phyloP scores from a whole-genome alignment of 2,888 invertebrate species.

The Pseudococcus viburni region DNA sequence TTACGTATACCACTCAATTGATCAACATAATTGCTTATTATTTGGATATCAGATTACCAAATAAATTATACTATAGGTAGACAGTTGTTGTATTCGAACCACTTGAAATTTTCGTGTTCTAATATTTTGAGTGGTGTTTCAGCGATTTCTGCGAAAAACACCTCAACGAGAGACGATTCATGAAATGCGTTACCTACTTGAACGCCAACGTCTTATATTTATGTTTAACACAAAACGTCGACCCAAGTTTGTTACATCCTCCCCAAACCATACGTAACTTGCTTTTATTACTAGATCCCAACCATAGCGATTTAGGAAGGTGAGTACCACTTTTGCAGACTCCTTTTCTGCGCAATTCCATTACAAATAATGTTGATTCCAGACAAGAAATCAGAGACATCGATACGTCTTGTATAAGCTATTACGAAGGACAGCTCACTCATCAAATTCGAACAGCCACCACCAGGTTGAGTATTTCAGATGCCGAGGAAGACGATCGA shows the following conservation, averaged over 20 bases:
- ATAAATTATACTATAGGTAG: constrained; percentile 80
- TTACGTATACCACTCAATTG: constrained; percentile 89
- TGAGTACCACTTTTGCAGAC: constrained; percentile 70
- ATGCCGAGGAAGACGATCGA: constrained; percentile 49
- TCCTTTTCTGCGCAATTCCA: not conserved
- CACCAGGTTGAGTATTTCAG: constrained; percentile 42
- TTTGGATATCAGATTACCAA: constrained; percentile 86
- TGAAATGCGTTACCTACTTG: constrained; percentile 81
- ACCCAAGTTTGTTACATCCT: constrained; percentile 72
- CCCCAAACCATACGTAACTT: constrained; percentile 79
- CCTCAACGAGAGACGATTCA: constrained; percentile 81
- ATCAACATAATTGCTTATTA: constrained; percentile 86
- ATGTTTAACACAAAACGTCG: constrained; percentile 83
- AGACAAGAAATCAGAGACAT: constrained; percentile 51
- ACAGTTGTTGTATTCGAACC: not conserved
- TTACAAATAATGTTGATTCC: not conserved
- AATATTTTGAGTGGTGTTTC: constrained; percentile 69
- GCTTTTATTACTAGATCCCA: constrained; percentile 78
- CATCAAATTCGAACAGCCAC: constrained; percentile 45
- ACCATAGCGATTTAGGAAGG: constrained; percentile 82
- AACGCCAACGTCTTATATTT: constrained; percentile 86
- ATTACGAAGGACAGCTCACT: constrained; percentile 51
- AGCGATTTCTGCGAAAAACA: constrained; percentile 87
- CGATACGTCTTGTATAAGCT: constrained; percentile 51
- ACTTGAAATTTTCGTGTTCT: not conserved